A percentile compares a stretch with the other conserved stretches of the same genome.
phyloP scores from a whole-genome alignment of 2,113 vertebrate genomes.

The Notarius quadriscutis region DNA sequence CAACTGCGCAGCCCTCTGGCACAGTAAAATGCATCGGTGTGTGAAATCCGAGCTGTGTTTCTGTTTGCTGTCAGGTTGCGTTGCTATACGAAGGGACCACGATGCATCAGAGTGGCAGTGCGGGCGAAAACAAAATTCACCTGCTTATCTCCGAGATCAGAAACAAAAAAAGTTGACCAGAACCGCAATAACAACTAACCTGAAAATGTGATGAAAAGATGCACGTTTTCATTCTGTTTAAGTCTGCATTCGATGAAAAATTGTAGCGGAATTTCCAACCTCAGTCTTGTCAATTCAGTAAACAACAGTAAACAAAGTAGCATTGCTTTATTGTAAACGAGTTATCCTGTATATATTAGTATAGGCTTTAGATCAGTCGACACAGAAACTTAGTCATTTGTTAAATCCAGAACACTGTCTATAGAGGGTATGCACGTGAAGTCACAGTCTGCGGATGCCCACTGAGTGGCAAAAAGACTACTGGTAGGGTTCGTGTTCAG shows the following conservation, averaged over 20 bases:
- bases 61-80: slow-evolving; percentile 3
- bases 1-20: background rate
- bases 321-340: background rate
- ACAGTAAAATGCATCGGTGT: background rate
- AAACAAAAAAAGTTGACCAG: background rate
- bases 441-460: no score
- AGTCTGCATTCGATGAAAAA: background rate
- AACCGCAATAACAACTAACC: background rate
- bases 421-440: background rate
- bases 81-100: background rate
- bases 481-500: no score
- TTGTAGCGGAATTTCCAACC: background rate
- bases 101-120: background rate
- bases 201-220: background rate
- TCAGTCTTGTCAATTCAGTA: no score
- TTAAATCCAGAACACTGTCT: background rate
- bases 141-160: background rate
- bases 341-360: background rate
- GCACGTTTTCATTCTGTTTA: background rate
- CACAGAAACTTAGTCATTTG: background rate
- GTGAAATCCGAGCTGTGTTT: slow-evolving; percentile 12
- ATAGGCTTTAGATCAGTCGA: no score
- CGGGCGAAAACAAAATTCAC: slow-evolving; percentile 14
- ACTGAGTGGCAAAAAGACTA: no score
- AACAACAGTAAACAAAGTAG: background rate